Percentiles rank a stretch among this genome's conserved stretches.
Conservation (phyloP, 2,797 vertebrate genomes). For the Sebastes minor region DNA sequence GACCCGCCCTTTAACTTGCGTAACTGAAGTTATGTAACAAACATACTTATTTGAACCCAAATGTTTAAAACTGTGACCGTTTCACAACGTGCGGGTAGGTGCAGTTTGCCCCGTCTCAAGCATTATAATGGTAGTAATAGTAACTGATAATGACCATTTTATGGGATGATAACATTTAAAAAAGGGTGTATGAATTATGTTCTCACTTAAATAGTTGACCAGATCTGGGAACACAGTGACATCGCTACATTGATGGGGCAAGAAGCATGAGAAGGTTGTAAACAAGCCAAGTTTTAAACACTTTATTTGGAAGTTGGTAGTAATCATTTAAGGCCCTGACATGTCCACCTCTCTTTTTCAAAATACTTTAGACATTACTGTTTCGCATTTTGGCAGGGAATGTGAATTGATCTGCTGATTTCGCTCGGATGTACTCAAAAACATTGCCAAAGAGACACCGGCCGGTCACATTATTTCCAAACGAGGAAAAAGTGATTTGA, state of each 20-base stretch:
- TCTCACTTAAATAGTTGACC: too few relatives aligned
- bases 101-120: neutral
- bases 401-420: too few relatives aligned
- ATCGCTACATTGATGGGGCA: neutral
- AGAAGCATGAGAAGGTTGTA: neutral
- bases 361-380: too few relatives aligned
- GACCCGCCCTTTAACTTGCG: too few relatives aligned
- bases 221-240: too few relatives aligned
- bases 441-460: neutral
- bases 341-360: too few relatives aligned
- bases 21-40: neutral
- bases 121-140: neutral
- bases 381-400: too few relatives aligned
- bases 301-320: neutral
- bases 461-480: neutral
- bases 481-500: neutral
- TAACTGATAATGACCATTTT: neutral
- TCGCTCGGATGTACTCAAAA: too few relatives aligned
- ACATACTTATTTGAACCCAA: neutral
- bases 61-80: neutral
- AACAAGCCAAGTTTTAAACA: neutral
- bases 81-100: neutral
- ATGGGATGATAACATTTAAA: neutral
- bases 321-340: neutral
- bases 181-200: neutral